phyloP scores from a whole-genome alignment of 2,888 invertebrate genomes.

The Patella ulyssiponensis region DNA sequence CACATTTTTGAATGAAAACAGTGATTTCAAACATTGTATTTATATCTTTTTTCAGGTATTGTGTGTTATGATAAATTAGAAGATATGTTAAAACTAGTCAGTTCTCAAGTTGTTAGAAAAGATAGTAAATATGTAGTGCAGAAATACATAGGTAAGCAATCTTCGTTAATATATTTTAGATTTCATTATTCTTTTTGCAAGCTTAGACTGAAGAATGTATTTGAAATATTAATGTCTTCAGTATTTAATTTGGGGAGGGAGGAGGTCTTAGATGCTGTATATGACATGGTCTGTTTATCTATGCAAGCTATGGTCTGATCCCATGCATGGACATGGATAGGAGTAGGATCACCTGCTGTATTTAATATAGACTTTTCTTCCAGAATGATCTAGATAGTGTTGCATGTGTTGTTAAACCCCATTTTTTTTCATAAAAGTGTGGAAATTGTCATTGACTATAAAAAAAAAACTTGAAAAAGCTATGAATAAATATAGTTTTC shows the following conservation, averaged over 20 bases:
- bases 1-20: neutral
- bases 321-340: neutral
- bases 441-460: no score
- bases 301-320: no score
- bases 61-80: conserved; percentile 88
- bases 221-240: no score
- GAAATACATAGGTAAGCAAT: conserved; percentile 88
- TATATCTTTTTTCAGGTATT: conserved; percentile 78
- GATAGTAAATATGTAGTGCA: conserved; percentile 85
- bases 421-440: neutral
- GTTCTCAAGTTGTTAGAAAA: conserved; percentile 74
- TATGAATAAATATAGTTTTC: no score
- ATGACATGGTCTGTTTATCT: no score
- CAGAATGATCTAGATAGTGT: neutral
- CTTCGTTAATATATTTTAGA: no score
- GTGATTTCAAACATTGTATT: neutral
- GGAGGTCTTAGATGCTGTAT: no score
- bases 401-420: neutral
- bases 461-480: no score
- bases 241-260: no score
- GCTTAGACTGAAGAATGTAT: no score
- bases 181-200: no score
- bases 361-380: neutral
- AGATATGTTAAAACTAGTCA: conserved; percentile 80
- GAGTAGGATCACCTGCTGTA: neutral